Percentiles rank a stretch among this genome's conserved stretches.
Conservation (phyloP, 2,888 invertebrate species). For the Drosophila niveifrons region DNA sequence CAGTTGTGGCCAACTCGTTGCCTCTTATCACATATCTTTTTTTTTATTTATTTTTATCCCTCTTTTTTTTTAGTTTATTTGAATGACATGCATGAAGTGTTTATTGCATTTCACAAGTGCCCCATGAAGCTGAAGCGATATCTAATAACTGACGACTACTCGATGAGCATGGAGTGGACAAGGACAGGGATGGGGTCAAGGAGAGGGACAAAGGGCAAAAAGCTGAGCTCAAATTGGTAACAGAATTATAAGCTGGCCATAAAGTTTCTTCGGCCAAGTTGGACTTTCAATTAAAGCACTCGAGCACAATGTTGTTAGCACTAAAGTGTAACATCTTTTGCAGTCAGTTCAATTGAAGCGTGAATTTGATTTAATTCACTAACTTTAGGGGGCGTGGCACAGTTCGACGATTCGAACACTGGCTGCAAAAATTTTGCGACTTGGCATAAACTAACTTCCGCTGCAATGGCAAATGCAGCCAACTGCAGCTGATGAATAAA, state of each 20-base stretch:
- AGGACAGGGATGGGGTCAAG: background rate
- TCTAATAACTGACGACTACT: conserved; percentile 51
- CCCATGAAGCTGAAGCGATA: conserved; percentile 46
- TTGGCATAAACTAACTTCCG: conserved; percentile 70
- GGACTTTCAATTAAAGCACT: conserved; percentile 63
- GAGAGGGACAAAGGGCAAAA: background rate
- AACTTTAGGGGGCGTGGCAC: conserved; percentile 53
- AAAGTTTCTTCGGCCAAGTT: conserved; percentile 40
- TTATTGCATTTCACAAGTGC: conserved; percentile 67
- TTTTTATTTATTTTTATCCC: conserved; percentile 1
- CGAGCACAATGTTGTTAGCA: conserved; percentile 49
- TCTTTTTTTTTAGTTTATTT: conserved; percentile 16
- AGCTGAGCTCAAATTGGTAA: conserved; percentile 22
- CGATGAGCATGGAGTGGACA: background rate
- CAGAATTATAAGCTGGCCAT: conserved; percentile 45
- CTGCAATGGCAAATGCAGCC: conserved; percentile 54
- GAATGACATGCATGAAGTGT: conserved; percentile 69
- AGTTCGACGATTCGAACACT: conserved; percentile 7
- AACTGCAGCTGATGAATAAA: conserved; percentile 73
- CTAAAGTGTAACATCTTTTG: conserved; percentile 53
- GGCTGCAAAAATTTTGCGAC: conserved; percentile 51
- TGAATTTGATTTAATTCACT: conserved; percentile 73
- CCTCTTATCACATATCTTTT: conserved; percentile 9
- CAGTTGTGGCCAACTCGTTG: conserved; percentile 31
- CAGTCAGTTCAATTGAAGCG: conserved; percentile 71